Percentiles rank a stretch among this genome's conserved stretches.
Conservation (phyloP, 2,888 invertebrate species). For the Plebejus argus region DNA sequence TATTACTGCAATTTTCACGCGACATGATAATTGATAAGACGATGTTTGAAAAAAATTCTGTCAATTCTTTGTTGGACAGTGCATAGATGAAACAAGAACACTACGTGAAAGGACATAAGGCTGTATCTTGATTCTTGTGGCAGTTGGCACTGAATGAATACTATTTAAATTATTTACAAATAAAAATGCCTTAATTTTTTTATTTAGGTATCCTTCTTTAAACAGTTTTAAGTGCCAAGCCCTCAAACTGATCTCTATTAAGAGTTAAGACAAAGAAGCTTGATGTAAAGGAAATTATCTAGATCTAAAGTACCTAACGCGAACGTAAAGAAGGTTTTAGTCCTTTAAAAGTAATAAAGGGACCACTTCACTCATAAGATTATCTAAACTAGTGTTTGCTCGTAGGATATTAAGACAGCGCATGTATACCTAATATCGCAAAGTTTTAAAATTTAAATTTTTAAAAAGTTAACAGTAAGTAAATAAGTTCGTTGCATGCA, state of each 20-base stretch:
- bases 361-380: slow-evolving; percentile 57
- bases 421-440: not conserved
- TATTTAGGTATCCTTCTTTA: not conserved
- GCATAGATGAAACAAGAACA: too few relatives aligned
- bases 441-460: not conserved
- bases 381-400: slow-evolving; percentile 39
- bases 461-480: not conserved
- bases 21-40: too few relatives aligned
- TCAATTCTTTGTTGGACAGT: too few relatives aligned
- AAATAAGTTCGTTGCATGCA: too few relatives aligned
- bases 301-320: slow-evolving; percentile 61
- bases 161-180: too few relatives aligned
- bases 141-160: too few relatives aligned
- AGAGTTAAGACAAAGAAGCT: slow-evolving; percentile 54
- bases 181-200: not conserved
- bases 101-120: too few relatives aligned
- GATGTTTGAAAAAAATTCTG: too few relatives aligned
- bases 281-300: slow-evolving; percentile 69
- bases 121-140: not conserved
- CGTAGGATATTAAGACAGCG: not conserved
- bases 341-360: slow-evolving; percentile 58
- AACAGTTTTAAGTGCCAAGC: slow-evolving; percentile 26
- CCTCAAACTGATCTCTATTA: slow-evolving; percentile 59
- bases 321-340: slow-evolving; percentile 60
- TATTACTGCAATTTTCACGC: too few relatives aligned